Evolutionary conservation across 2,888 invertebrate species (phyloP).

Genomic region (Drosophila hamatofila): DNA sequence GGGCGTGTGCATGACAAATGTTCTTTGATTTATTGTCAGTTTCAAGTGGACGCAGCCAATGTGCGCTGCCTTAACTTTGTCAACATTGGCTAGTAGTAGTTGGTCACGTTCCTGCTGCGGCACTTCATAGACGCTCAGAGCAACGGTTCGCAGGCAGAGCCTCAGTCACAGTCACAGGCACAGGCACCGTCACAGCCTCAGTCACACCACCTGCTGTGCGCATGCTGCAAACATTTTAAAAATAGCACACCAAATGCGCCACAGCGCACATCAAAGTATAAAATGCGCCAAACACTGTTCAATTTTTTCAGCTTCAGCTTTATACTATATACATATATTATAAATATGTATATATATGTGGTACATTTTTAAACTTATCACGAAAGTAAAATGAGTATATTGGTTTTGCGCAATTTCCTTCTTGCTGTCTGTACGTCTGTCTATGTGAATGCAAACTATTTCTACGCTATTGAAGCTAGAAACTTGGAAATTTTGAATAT

Average conservation of each 20-base stretch:
- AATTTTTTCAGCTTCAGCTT: slow-evolving; percentile 1
- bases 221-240: slow-evolving; percentile 56
- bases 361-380: background rate
- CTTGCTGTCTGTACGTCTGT: no score
- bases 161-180: slow-evolving; percentile 20
- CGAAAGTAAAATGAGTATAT: no score
- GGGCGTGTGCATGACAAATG: slow-evolving; percentile 73
- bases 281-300: slow-evolving; percentile 46
- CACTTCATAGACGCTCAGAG: slow-evolving; percentile 36
- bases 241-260: slow-evolving; percentile 58
- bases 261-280: slow-evolving; percentile 49
- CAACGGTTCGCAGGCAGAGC: background rate
- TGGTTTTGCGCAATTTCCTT: no score
- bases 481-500: no score
- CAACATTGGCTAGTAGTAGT: slow-evolving; percentile 49
- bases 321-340: background rate
- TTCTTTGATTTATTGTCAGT: slow-evolving; percentile 71
- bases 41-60: slow-evolving; percentile 52
- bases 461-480: no score
- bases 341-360: background rate
- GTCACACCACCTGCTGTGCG: slow-evolving; percentile 67
- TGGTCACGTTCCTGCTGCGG: slow-evolving; percentile 68
- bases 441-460: no score
- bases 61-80: slow-evolving; percentile 44
- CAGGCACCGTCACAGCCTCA: slow-evolving; percentile 12